Conservation (phyloP, 2,113 vertebrate species). For the Cyprinodon tularosa region DNA sequence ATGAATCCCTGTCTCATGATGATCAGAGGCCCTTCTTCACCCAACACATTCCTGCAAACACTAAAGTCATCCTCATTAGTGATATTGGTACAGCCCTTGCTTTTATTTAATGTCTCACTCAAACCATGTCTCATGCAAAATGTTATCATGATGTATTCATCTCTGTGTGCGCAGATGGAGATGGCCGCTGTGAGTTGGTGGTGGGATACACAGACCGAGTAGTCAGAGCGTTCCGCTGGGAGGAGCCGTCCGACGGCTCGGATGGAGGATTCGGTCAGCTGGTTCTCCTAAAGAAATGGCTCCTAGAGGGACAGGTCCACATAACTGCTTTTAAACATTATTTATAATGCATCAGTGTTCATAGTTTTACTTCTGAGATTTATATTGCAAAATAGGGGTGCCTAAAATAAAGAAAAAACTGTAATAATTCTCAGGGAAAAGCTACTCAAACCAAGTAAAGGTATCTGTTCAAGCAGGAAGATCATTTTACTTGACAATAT, state of each 20-base stretch:
- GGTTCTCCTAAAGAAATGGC: conserved; percentile 95
- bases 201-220: conserved; percentile 97
- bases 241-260: conserved; percentile 81
- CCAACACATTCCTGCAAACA: conserved; percentile 97
- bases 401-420: too few species aligned
- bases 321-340: not conserved
- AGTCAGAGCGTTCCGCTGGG: conserved; percentile 96
- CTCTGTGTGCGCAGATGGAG: conserved; percentile 83
- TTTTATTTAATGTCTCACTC: not conserved
- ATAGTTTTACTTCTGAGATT: not conserved
- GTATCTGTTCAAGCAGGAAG: too few species aligned
- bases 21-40: conserved; percentile 91
- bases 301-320: conserved; percentile 91
- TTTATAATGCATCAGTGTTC: not conserved
- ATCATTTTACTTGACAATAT: too few species aligned
- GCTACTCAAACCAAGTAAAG: too few species aligned
- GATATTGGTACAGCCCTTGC: conserved; percentile 86
- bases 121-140: too few species aligned
- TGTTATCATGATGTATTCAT: not conserved
- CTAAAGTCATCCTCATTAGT: conserved; percentile 95
- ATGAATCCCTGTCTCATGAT: conserved; percentile 80
- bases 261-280: conserved; percentile 87
- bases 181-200: conserved; percentile 91
- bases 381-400: too few species aligned
- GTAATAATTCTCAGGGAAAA: too few species aligned